phyloP scores from a whole-genome alignment of 2,888 invertebrate genomes.

The Halocaridina rubra region DNA sequence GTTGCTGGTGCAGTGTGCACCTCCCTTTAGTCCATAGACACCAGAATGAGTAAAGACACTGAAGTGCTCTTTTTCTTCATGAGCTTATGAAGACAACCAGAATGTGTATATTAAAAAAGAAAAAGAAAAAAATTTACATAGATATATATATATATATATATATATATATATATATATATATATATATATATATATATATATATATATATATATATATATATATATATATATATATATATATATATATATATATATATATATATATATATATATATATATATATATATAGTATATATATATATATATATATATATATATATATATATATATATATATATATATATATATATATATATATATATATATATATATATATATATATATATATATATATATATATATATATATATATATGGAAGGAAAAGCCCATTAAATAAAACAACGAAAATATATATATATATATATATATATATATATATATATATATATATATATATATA shows the following conservation, averaged over 20 bases:
- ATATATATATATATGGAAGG: no score
- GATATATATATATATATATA: background rate
- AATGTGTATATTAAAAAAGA: background rate
- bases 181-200: slow-evolving; percentile 3
- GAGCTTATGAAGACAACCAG: background rate
- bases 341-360: background rate
- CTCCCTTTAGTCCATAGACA: background rate
- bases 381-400: background rate
- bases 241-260: slow-evolving; percentile 15
- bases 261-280: background rate
- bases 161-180: background rate
- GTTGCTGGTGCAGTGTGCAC: background rate
- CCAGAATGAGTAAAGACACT: background rate
- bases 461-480: background rate
- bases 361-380: background rate
- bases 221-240: slow-evolving; percentile 32
- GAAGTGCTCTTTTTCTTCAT: background rate
- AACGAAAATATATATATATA: background rate
- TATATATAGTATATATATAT: no score
- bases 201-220: slow-evolving; percentile 37
- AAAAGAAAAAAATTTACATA: no score
- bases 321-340: background rate
- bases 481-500: background rate
- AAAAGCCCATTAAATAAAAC: no score
- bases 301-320: background rate